These are phyloP conservation scores for Bimastos eiseni DNA, from an alignment of 2,888 invertebrate species.

Conservation along the genomic window DNA sequence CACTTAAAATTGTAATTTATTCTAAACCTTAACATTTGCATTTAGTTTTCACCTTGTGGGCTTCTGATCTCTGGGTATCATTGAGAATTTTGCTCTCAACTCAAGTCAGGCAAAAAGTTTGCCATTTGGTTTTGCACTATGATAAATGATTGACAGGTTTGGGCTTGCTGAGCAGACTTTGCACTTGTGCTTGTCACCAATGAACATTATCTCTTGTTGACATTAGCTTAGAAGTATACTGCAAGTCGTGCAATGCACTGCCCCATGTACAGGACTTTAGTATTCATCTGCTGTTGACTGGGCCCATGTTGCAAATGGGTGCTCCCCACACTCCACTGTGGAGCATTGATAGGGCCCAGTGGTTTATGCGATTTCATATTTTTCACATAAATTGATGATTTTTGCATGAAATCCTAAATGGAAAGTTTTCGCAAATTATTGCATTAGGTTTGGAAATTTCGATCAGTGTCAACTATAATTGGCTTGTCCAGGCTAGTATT, in stretches of 20 bases:
- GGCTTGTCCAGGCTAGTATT: too few species aligned
- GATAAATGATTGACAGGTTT: neutral
- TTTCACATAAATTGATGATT: too few species aligned
- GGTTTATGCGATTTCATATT: too few species aligned
- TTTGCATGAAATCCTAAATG: too few species aligned
- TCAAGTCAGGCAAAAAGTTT: too few species aligned
- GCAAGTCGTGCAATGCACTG: neutral
- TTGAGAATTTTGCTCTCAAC: neutral
- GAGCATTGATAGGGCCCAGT: too few species aligned
- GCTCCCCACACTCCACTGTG: neutral
- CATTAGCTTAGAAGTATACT: neutral
- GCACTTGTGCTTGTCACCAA: neutral
- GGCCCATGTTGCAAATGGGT: neutral
- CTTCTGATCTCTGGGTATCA: neutral
- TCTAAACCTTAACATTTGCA: neutral
- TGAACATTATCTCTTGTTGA: neutral
- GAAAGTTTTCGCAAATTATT: too few species aligned
- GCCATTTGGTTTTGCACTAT: neutral
- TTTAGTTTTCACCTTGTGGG: neutral
- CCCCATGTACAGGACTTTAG: neutral
- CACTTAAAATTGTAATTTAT: too few species aligned
- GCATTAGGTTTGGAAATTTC: too few species aligned
- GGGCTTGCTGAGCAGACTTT: neutral
- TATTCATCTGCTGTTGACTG: neutral
- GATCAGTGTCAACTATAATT: too few species aligned